Percentiles rank a stretch among this genome's conserved stretches.
Evolutionary conservation across 2,113 vertebrate species (phyloP).

Genomic region (Cyanistes caeruleus): DNA sequence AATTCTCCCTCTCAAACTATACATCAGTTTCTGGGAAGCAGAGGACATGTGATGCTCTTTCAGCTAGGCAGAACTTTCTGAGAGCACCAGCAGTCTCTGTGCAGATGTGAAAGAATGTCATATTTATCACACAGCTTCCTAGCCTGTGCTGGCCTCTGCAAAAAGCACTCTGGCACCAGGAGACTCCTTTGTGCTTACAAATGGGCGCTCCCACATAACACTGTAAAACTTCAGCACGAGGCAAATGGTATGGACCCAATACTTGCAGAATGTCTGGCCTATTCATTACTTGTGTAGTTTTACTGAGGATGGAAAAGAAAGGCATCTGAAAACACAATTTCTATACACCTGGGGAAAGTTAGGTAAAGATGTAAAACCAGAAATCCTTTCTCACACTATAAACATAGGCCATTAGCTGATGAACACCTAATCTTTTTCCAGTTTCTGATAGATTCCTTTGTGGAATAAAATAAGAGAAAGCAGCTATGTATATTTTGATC

Average conservation of each 20-base stretch:
- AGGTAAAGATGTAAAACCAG: neutral
- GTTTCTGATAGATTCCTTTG: neutral
- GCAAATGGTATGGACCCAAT: neutral
- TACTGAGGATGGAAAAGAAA: neutral
- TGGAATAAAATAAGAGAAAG: constrained; percentile 25
- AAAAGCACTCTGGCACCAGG: neutral
- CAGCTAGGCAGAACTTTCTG: neutral
- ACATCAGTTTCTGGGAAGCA: neutral
- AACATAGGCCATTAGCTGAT: neutral
- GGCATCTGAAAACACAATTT: neutral
- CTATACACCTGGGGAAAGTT: neutral
- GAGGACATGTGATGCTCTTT: neutral
- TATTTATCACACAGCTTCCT: neutral
- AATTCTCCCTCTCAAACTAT: neutral
- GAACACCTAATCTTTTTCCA: neutral
- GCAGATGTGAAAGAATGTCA: accelerated
- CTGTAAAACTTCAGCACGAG: neutral
- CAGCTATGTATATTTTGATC: neutral
- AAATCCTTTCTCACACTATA: neutral
- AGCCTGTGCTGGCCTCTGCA: neutral
- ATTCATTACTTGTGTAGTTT: neutral
- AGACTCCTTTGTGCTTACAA: neutral
- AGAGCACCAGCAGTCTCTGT: neutral
- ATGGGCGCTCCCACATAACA: neutral
- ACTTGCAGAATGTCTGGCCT: neutral